Evolutionary conservation across 2,113 vertebrate genomes (phyloP).

Genomic region (Cyprinodon variegatus): DNA sequence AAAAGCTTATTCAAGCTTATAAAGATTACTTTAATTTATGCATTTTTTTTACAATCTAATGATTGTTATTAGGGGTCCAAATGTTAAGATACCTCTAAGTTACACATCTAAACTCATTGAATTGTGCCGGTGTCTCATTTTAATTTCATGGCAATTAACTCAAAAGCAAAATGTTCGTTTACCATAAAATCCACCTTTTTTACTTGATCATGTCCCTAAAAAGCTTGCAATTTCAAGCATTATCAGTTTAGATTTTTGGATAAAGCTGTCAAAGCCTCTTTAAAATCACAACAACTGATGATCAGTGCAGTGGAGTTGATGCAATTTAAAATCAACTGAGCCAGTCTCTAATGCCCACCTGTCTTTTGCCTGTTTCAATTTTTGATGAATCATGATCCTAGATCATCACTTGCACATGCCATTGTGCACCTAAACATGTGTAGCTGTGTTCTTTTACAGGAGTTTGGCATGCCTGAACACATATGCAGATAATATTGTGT

Average conservation of each 20-base stretch:
- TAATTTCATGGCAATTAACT: neutral
- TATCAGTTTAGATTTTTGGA: conserved; percentile 10
- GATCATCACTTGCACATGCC: conserved; percentile 20
- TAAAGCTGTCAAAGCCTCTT: conserved; percentile 21
- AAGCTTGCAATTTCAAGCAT: neutral
- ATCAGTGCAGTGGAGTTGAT: conserved; percentile 34
- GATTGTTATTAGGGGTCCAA: neutral
- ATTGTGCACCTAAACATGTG: neutral
- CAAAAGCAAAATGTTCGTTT: neutral
- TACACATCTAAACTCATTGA: neutral
- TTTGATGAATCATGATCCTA: conserved; percentile 9
- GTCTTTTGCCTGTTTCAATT: conserved; percentile 18
- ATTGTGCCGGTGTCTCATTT: too few species aligned
- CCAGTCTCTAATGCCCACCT: neutral
- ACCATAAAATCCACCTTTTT: neutral
- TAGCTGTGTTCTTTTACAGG: neutral
- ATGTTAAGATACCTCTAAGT: neutral
- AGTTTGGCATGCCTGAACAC: neutral
- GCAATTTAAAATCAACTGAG: conserved; percentile 33
- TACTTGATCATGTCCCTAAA: neutral
- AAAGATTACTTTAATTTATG: neutral
- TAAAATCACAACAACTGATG: conserved; percentile 19
- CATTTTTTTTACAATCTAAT: neutral
- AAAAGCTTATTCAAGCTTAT: neutral
- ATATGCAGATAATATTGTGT: neutral